Percentiles rank a stretch among this genome's conserved stretches.
Conservation (phyloP, 2,797 vertebrate genomes). For the Graptemys geographica region DNA sequence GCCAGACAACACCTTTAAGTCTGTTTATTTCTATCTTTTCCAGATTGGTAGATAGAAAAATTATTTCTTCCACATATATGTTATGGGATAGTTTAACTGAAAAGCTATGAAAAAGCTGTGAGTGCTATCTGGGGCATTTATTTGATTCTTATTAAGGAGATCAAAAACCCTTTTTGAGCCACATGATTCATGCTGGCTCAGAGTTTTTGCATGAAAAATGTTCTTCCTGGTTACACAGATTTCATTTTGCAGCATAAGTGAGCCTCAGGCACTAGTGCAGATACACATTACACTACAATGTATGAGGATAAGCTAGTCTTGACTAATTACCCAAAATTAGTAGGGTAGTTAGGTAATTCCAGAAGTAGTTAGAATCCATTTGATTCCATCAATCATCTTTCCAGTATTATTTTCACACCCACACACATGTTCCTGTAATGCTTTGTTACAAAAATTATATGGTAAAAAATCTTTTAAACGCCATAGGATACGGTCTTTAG, state of each 20-base stretch:
- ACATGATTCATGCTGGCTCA: background rate
- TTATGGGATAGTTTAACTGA: constrained; percentile 31
- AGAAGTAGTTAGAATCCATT: background rate
- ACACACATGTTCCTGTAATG: background rate
- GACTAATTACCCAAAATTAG: constrained; percentile 27
- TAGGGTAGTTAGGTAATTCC: background rate
- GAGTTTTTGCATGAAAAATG: constrained; percentile 19
- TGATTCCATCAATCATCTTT: constrained; percentile 2
- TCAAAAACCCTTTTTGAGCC: constrained; percentile 44
- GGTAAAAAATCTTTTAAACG: constrained; percentile 4
- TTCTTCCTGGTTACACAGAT: constrained; percentile 29
- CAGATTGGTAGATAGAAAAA: background rate
- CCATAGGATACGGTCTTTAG: background rate
- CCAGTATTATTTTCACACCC: constrained; percentile 6
- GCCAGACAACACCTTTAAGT: background rate
- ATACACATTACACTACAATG: constrained; percentile 46
- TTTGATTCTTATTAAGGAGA: constrained; percentile 47
- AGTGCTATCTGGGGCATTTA: background rate
- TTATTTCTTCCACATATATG: constrained; percentile 11
- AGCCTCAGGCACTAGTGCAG: constrained; percentile 41
- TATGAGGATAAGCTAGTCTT: constrained; percentile 32
- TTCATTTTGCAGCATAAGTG: constrained; percentile 12
- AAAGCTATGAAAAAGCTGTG: background rate
- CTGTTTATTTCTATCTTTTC: constrained; percentile 5
- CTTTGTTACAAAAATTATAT: constrained; percentile 5